Base-by-base conservation (phyloP, 2,113 vertebrate species). In the Struthidea cinerea region DNA sequence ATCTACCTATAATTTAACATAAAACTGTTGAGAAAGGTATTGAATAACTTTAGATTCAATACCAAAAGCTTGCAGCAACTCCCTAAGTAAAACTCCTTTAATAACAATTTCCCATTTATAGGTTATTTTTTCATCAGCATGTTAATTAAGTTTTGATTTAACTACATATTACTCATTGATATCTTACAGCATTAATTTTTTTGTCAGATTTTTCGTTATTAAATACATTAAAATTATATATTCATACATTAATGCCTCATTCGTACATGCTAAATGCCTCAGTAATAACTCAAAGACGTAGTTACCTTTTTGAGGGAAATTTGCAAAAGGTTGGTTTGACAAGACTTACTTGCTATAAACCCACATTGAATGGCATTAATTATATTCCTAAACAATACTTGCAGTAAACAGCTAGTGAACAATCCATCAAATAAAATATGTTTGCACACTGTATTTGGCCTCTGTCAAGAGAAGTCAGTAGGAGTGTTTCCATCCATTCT, bases 131-230 rank as follows among this genome's bases (percentile, higher is more conserved):
- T 77, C 16, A 90, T 73, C 74, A 80, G 6, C 10, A n/a, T 55
- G n/a, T 23, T 90, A 92, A 93, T 73, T 84, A 41, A 23, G 47
- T 80, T 92, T 93, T 95, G 22, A 92, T 86, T 94, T 94, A 95
- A n/a, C 42, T 69, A n/a, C 35, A 18, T n/a, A 32, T 77, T 94
- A 93, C 42, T 88, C 33, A 59, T 39, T 77, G 76, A 55, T 74
- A 70, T 86, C 39, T 83, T 59, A 89, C 33, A 94, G 46, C 39
- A 90, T 86, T 94, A 92, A 92, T 80, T 63, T 88, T 94, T 93
- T 86, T 94, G 82, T 88, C 68, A 88, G 47, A 68, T 17, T 88
- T 94, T 76, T 82, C 44, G 82, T 79, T 88, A 83, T 52, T 88
- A 87, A 95, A 69, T 69, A 69, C 57, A 85, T 90, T 79, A 87